phyloP scores from a whole-genome alignment of 2,113 vertebrate species.

The Xenus cinereus region DNA sequence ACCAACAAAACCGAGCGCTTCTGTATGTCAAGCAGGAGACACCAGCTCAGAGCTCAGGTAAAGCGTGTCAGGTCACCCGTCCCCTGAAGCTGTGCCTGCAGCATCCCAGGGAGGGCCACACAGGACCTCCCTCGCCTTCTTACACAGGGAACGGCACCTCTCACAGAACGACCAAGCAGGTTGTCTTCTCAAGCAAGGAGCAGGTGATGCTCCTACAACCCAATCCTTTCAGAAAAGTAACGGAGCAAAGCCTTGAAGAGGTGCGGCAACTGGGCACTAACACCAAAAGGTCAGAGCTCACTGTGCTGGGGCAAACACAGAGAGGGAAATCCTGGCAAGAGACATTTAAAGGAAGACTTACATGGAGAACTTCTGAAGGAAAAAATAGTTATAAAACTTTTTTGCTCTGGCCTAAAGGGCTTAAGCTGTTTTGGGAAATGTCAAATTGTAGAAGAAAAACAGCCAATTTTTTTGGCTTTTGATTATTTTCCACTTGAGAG shows the following conservation, averaged over 20 bases:
- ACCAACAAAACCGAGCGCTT: neutral
- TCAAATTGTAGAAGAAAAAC: neutral
- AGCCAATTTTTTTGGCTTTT: neutral
- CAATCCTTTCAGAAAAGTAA: neutral
- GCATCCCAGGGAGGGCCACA: neutral
- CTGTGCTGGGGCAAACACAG: neutral
- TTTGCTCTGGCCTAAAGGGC: neutral
- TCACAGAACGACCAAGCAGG: neutral
- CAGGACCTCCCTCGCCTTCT: neutral
- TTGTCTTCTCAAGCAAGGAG: neutral
- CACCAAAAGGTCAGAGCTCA: neutral
- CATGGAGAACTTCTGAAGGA: neutral
- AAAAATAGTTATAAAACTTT: neutral
- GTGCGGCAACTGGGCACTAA: neutral
- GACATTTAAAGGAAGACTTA: neutral
- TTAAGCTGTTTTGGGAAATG: neutral
- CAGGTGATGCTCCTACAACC: neutral
- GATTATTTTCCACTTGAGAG: neutral
- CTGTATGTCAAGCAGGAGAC: too few relatives aligned
- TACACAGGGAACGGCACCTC: neutral
- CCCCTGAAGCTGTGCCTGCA: neutral
- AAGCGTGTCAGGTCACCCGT: fast-evolving
- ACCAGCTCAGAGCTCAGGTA: neutral
- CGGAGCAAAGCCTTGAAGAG: neutral
- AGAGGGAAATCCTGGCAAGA: neutral